Base-by-base conservation (phyloP, 2,888 invertebrate species). In the Diadegma fenestrale region DNA sequence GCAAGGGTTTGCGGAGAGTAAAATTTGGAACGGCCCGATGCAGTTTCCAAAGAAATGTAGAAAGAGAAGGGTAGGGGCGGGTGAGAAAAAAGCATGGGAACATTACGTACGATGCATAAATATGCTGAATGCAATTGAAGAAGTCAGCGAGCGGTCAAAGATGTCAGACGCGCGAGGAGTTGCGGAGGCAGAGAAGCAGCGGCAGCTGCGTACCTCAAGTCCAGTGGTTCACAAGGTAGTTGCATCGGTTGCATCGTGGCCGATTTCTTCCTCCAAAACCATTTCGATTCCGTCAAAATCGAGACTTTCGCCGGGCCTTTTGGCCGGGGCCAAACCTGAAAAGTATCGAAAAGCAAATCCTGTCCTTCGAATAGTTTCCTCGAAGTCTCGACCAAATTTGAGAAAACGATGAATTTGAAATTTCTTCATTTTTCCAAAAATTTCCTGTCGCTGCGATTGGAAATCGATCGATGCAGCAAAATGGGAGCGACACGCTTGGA, bases 211-310 rank as follows among this genome's bases (percentile, higher is more conserved):
- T 87, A 89, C 88, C 86, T 85, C 86, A 82, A 87, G 87, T 88
- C 87, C 90, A 90, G 90, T 91, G 90, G 90, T 91, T 90, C 90
- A 89, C 90, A 91, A 88, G 86, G 85, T 79, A 80, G 54, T 77
- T 79, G 54, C 66, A 14, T 58, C 17, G 17, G 54, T 72, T 33
- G 43, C 26, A 41, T 17, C 22, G 12, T 1, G 37, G 22, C 41
- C 1, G 26, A 43, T 45, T 10, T 41, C 30, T 69, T 45, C 30
- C 22, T 51, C 14, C 12, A 4, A 14, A 14, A 4, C 4, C 22
- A 26, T 26, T 22, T 72, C 22, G 1, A 41, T 72, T 33, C 7
- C 8, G 4, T n/a, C 22, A 41, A 19, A 22, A 30, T 30, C 6
- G n/a, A 22, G 4, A 45, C 30, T 45, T 69, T 48, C 4, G 5